Percentiles rank a stretch among this genome's conserved stretches.
phyloP scores from a whole-genome alignment of 1,140 invertebrate species.

The Plectrocnemia conspersa region DNA sequence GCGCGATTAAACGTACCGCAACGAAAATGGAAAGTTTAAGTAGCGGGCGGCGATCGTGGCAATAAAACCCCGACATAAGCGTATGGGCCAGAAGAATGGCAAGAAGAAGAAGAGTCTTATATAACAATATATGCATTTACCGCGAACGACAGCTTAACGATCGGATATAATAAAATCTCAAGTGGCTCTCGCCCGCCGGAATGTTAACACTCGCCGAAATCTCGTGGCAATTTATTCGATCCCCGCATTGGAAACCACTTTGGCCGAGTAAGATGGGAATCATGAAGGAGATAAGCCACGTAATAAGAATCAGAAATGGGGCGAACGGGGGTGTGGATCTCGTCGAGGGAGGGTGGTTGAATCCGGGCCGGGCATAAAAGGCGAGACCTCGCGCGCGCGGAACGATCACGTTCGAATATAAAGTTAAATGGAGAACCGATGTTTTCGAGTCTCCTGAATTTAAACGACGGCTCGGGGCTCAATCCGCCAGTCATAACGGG shows the following conservation, averaged over 20 bases:
- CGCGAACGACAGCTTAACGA: too few species aligned
- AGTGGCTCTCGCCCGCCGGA: not conserved
- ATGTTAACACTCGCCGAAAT: slow-evolving; percentile 13
- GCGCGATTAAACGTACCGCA: slow-evolving; percentile 19
- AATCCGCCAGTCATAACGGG: slow-evolving; percentile 13
- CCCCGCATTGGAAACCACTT: slow-evolving; percentile 25
- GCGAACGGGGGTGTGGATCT: not conserved
- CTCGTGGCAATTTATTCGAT: slow-evolving; percentile 31
- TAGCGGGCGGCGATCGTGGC: not conserved
- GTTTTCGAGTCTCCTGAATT: slow-evolving; percentile 27
- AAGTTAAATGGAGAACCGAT: slow-evolving; percentile 32
- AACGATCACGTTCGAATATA: slow-evolving; percentile 14
- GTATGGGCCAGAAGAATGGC: not conserved
- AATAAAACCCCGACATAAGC: not conserved
- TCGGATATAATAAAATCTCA: too few species aligned
- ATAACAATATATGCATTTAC: not conserved
- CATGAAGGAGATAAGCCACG: slow-evolving; percentile 32
- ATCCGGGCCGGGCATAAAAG: slow-evolving; percentile 17
- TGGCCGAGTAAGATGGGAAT: slow-evolving; percentile 30
- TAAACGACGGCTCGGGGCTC: slow-evolving; percentile 20
- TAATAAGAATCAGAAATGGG: slow-evolving; percentile 31
- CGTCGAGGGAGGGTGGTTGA: not conserved
- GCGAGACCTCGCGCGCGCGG: slow-evolving; percentile 13
- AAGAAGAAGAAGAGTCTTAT: not conserved
- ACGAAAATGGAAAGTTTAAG: slow-evolving; percentile 9